Base-by-base conservation (phyloP, 2,888 invertebrate genomes). In the Psylliodes chrysocephalus region DNA sequence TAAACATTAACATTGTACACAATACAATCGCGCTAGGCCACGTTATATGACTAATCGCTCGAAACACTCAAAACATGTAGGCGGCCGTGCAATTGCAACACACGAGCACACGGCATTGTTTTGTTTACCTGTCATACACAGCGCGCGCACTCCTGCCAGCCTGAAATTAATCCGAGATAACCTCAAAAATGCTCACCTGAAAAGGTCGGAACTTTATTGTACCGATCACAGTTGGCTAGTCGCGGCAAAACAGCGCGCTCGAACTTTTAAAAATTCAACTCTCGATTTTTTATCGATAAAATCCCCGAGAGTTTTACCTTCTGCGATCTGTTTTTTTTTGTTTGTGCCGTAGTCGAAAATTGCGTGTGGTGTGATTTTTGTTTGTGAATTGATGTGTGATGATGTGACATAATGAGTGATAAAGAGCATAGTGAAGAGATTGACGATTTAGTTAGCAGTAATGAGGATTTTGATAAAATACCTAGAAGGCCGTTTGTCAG, bases 401-500 rank as follows among this genome's bases (percentile, higher is more conserved):
- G 46, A 67, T 69, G 64, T 65, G 64, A 61, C 33, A 60, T 38
- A 59, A 68, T 68, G 68, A 59, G 65, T 30, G 68, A 68, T 55
- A 62, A 51, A 51, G 62, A 44, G 25, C 35, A 38, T n/a, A 28
- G 12, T 8, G 49, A 38, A 25, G 60, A 62, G 35, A 60, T 30
- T 35, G 64, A 52, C 30, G 56, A 60, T 49, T 60, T 60, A 57
- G 47, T 19, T 38, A 42, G 64, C 28, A 54, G 55, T 42, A 57
- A 52, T 53, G 71, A 73, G 38, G 71, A 68, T 53, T 67, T 64
- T 12, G 68, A 61, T n/a, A 69, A 69, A 28, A 51, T 69, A 28
- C 71, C 71, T 0, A 69, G 65, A 53, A 68, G 66, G 44, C 72
- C 75, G 12, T 75, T 75, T 47, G 64, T 75, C 38, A 66, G 75